These are phyloP conservation scores for Diphyllodes magnificus DNA, from an alignment of 2,113 vertebrate genomes.

Conservation along the genomic window DNA sequence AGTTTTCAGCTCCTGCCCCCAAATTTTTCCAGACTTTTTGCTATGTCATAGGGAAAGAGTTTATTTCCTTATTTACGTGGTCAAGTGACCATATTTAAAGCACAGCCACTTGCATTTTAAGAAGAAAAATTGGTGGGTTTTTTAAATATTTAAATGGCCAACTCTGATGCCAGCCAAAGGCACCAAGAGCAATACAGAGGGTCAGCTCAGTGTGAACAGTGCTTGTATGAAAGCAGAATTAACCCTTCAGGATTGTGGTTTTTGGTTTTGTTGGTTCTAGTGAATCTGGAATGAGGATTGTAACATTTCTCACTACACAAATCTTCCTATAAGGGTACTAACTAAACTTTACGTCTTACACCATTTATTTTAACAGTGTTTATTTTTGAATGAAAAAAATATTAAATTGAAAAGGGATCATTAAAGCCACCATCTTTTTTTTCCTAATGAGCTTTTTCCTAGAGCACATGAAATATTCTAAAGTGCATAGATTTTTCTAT, in stretches of 20 bases:
- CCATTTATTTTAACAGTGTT: neutral
- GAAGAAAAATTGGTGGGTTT: accelerated
- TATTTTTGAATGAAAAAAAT: neutral
- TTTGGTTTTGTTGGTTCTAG: neutral
- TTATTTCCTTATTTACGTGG: neutral
- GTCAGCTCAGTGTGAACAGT: accelerated
- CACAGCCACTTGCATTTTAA: neutral
- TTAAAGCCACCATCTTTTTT: accelerated
- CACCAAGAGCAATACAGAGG: neutral
- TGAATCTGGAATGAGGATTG: neutral
- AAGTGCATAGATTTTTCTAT: neutral
- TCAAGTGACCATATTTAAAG: neutral
- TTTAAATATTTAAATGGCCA: neutral
- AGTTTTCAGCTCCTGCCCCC: neutral
- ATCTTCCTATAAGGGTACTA: neutral
- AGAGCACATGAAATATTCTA: neutral
- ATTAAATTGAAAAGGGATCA: neutral
- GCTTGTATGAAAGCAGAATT: neutral
- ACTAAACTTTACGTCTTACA: neutral
- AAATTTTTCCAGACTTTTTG: neutral
- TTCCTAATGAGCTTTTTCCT: neutral
- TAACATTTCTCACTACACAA: neutral
- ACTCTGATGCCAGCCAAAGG: neutral
- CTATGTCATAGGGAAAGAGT: accelerated
- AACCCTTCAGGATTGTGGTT: neutral